Evolutionary conservation across 2,888 invertebrate genomes (phyloP), one percentile per base, ranked within the genome.

Genomic region (Diplolepis rosae): DNA sequence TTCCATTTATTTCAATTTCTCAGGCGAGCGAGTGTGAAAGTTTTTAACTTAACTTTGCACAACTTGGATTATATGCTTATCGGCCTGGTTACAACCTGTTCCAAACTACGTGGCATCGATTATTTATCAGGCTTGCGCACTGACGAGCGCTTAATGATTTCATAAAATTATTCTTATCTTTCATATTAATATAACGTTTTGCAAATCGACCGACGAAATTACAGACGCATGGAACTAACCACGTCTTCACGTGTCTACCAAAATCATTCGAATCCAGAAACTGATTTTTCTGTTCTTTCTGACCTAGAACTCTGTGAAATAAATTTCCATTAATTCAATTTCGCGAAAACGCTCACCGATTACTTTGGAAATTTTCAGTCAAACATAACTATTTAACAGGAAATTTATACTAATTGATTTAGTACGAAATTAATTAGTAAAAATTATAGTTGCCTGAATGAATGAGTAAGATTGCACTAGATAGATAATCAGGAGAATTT

Each of bases 21-120:
- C 45, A 18, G 7, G 18, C 18, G 45, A 18, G 9, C 18, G 18
- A 3, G 7, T 9, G 18, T 45, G 1, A 15, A 42, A 45, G 18
- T 45, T 18, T 45, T 45, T 18, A 45, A 18, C 6, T 9, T 45
- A 6, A 18, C 45, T 45, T 13, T 35, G 7, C 54, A 15, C 32
- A 68, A 7, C 51, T 51, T 39, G 66, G 71, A 69, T 74, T 69
- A 68, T 52, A 70, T 66, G 70, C 72, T 77, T 77, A 77, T 77
- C 77, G 67, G 69, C 45, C 66, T 66, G 71, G 70, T 80, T 77
- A 70, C 80, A 79, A 81, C 79, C 77, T 76, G 76, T 79, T 78
- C 69, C 69, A 75, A 80, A 80, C 79, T 42, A 75, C 71, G 65
- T 81, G 80, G 82, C 82, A 82, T 79, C 79, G 79, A 81, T 79